Evolutionary conservation across 2,888 invertebrate species (phyloP), one percentile per base, ranked within the genome.

Genomic region (Eupithecia pulchellata): DNA sequence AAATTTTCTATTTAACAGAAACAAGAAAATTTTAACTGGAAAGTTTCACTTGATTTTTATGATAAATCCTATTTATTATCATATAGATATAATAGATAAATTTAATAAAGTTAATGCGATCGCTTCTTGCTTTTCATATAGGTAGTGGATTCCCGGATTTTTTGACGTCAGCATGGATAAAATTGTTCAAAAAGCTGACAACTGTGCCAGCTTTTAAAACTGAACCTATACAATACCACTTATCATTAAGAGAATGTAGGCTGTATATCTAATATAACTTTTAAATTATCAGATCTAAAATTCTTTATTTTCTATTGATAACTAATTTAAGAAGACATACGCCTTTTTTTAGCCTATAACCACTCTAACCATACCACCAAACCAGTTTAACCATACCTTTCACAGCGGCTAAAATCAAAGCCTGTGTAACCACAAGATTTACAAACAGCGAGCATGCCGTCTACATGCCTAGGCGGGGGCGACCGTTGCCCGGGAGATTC

Each of bases 341-440:
- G n/a, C n/a, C n/a, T n/a, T n/a, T n/a, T n/a, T n/a, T n/a, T n/a
- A n/a, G n/a, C n/a, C n/a, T n/a, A n/a, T n/a, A n/a, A n/a, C n/a
- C n/a, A n/a, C n/a, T n/a, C n/a, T n/a, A n/a, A n/a, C n/a, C n/a
- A n/a, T n/a, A n/a, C n/a, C n/a, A n/a, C n/a, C n/a, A n/a, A n/a
- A n/a, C 20, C 13, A 52, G 52, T 25, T 52, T 47, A 27, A 73
- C 20, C 20, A 64, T 65, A 94, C 96, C 96, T 91, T 89, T 97
- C 96, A 90, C 98, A 98, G 74, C 95, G 96, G 79, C 96, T 96
- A 86, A 98, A 97, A 88, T 98, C 97, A 80, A 95, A 95, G 66
- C 97, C 97, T 61, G 96, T 95, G 83, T 96, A 96, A 25, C 98
- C 98, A 87, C 98, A 98, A 77, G 95, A 95, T 75, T 96, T 95